These are phyloP conservation scores for Epistrophe eligans DNA, from an alignment of 2,888 invertebrate genomes.

Conservation along the genomic window DNA sequence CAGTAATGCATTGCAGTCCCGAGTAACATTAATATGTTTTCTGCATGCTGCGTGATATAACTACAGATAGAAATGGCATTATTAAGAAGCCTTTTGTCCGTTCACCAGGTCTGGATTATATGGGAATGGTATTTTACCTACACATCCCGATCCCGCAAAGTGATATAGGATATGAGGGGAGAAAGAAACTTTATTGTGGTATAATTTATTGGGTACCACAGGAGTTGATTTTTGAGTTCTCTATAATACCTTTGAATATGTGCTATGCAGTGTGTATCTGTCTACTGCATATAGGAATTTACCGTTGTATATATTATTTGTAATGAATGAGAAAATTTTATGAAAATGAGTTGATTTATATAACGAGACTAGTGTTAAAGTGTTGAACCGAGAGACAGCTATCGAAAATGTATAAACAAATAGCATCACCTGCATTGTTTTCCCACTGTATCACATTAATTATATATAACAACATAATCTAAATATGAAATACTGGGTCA, in stretches of 20 bases:
- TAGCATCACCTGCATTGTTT: conserved; percentile 12
- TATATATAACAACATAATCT: conserved; percentile 30
- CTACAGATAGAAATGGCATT: conserved; percentile 36
- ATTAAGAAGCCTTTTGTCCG: conserved; percentile 57
- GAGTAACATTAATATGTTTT: conserved; percentile 57
- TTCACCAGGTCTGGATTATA: conserved; percentile 25
- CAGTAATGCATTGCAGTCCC: conserved; percentile 61
- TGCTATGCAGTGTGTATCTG: background rate
- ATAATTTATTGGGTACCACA: conserved; percentile 69
- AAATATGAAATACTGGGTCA: conserved; percentile 58
- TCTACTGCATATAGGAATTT: background rate
- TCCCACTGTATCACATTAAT: conserved; percentile 44
- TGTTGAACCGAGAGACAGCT: conserved; percentile 37
- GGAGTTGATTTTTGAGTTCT: conserved; percentile 63
- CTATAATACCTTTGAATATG: too few species aligned
- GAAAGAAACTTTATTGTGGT: conserved; percentile 34
- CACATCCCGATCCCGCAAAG: background rate
- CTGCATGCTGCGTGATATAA: conserved; percentile 28
- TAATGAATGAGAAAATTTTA: conserved; percentile 50
- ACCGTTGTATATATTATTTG: conserved; percentile 42
- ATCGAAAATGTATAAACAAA: conserved; percentile 31
- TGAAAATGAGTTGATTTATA: conserved; percentile 66
- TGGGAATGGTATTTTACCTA: conserved; percentile 25
- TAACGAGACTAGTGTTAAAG: conserved; percentile 23
- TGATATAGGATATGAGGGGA: background rate